These are phyloP conservation scores for Hemicentrotus pulcherrimus DNA, from an alignment of 35 echinoderm and acorn worm species.

Conservation along the genomic window DNA sequence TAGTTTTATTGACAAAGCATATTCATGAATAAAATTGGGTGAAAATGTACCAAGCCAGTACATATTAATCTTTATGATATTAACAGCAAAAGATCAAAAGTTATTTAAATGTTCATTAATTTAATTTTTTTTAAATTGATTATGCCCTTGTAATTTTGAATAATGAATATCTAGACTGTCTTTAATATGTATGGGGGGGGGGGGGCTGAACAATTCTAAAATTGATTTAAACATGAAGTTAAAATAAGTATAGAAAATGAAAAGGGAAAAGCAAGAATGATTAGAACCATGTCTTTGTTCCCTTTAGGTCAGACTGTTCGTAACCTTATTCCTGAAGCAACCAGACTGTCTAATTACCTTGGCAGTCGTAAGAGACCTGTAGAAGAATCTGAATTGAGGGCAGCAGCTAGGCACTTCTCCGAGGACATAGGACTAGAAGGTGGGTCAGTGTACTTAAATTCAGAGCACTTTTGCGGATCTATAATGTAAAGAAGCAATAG, in stretches of 20 bases:
- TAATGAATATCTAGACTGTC: background rate
- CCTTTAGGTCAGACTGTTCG: conserved; percentile 28
- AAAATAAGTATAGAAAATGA: background rate
- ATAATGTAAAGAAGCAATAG: too few species aligned
- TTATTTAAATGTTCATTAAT: background rate
- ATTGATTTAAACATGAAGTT: background rate
- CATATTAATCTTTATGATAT: too few species aligned
- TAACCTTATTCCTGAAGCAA: conserved; percentile 46
- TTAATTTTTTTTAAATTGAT: too few species aligned
- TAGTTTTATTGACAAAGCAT: too few species aligned
- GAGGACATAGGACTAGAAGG: conserved; percentile 57
- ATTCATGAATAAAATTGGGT: too few species aligned
- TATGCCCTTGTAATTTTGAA: background rate
- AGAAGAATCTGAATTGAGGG: conserved; percentile 71
- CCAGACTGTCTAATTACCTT: conserved; percentile 70
- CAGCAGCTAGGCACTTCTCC: conserved; percentile 57
- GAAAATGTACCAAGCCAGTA: too few species aligned
- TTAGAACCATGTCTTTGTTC: background rate
- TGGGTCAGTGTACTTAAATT: background rate
- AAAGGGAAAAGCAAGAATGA: background rate
- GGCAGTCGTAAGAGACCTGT: conserved; percentile 72
- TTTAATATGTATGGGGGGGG: background rate
- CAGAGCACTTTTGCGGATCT: too few species aligned
- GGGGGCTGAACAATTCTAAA: background rate
- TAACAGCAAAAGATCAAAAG: too few species aligned